Conservation (phyloP, 1,140 invertebrate genomes). For the Panagrolaimus sp. region DNA sequence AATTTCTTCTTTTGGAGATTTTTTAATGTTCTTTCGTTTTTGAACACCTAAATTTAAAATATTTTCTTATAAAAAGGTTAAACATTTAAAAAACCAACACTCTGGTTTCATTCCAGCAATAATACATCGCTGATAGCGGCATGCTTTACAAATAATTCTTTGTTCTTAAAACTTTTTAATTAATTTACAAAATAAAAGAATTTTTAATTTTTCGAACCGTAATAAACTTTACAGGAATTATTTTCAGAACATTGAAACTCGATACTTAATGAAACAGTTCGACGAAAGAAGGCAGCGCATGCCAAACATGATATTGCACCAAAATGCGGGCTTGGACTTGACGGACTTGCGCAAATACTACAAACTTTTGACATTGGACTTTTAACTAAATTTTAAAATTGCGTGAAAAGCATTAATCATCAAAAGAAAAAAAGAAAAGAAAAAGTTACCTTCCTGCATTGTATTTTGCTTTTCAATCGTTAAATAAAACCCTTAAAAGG, state of each 20-base stretch:
- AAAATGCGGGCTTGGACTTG: not conserved
- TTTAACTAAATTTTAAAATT: too few species aligned
- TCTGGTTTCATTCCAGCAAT: not conserved
- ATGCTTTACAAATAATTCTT: conserved; percentile 6
- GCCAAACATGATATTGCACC: conserved; percentile 1
- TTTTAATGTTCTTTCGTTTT: conserved; percentile 4
- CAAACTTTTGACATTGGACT: not conserved
- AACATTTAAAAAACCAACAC: not conserved
- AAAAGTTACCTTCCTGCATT: too few species aligned
- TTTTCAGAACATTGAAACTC: conserved; percentile 2
- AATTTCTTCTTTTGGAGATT: not conserved
- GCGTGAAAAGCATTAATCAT: too few species aligned
- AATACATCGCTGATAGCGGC: conserved; percentile 3
- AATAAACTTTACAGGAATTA: not conserved
- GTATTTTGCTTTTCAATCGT: too few species aligned
- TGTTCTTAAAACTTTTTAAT: not conserved
- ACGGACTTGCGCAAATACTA: not conserved
- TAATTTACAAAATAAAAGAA: not conserved
- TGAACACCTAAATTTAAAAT: not conserved
- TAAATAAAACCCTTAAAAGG: too few species aligned
- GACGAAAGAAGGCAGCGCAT: conserved; percentile 5
- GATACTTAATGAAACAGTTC: not conserved
- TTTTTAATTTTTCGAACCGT: not conserved
- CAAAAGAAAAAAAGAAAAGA: too few species aligned
- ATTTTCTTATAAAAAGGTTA: not conserved